Base-by-base conservation (phyloP, 2,888 invertebrate species). In the Pristionchus fissidentatus region DNA sequence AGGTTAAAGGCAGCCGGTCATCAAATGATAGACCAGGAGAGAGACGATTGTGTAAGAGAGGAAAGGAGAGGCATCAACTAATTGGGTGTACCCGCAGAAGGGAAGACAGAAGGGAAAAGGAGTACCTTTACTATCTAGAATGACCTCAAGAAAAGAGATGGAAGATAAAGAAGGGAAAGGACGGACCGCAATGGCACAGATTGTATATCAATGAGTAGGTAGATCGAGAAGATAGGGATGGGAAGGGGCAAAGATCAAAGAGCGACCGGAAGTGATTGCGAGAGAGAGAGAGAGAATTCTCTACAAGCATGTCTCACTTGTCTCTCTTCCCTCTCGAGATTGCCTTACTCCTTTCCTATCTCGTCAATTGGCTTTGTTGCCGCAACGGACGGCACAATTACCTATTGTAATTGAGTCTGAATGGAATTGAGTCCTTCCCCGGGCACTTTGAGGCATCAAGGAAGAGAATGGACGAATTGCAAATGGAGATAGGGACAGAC, bases 401-500 rank as follows among this genome's bases (percentile, higher is more conserved):
- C 88, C 88, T 87, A 88, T 88, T 88, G 88, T 88, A 88, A 88
- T 88, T 88, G 88, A 88, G 88, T 86, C 62, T 62, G 81, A 81
- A 66, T 81, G 62, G 81, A 81, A 81, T 81, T 60, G 81, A 81
- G 66, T 77, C 75, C 75, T 77, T 77, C 49, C 75, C 43, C 70
- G 70, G 70, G 70, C 70, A 70, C 70, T 70, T 70, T 70, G 70
- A 70, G 70, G 26, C 70, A 70, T 70, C 70, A 70, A 38, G 35
- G 66, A 13, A 38, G 66, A 66, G 66, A 66, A 57, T 43, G 79
- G 79, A 35, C 38, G 57, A 79, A 49, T 46, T 43, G 38, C 29
- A 38, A 38, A 79, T 19, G 41, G 41, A 57, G 70, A 70, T 70
- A 70, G 70, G 70, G 70, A 41, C 10, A 41, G 70, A 2, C 8